Percentiles rank a stretch among this genome's conserved stretches.
Evolutionary conservation across 2,797 vertebrate species (phyloP).

Genomic region (Typhlichthys subterraneus): DNA sequence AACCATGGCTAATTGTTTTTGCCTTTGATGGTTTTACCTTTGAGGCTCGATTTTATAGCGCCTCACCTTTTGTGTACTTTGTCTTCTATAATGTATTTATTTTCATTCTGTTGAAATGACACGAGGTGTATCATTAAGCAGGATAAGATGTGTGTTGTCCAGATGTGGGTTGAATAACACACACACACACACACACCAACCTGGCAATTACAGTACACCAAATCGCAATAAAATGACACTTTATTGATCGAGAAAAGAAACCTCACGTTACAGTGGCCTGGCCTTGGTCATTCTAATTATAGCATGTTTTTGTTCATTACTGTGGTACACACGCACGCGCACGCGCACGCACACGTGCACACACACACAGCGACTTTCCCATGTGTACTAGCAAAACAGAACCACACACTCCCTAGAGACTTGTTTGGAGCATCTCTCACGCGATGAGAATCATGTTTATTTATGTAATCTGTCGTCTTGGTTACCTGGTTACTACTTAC

Average conservation of each 20-base stretch:
- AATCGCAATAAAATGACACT: conserved; percentile 60
- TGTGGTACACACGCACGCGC: conserved; percentile 13
- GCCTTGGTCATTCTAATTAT: conserved; percentile 63
- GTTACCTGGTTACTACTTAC: too few relatives aligned
- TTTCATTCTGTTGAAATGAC: background rate
- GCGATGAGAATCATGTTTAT: conserved; percentile 39
- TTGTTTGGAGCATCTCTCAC: conserved; percentile 48
- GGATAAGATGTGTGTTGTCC: too few relatives aligned
- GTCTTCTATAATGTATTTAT: background rate
- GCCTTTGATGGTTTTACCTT: background rate
- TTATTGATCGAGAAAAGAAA: conserved; percentile 32
- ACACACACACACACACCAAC: conserved; percentile 3
- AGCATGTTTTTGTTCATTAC: conserved; percentile 62
- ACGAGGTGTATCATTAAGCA: too few relatives aligned
- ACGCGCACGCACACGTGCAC: background rate
- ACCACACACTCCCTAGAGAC: conserved; percentile 31
- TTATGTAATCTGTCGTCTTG: conserved; percentile 1
- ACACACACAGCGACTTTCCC: background rate
- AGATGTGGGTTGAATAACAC: background rate
- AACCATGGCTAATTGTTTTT: background rate
- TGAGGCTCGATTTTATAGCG: background rate
- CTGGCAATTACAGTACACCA: conserved; percentile 5
- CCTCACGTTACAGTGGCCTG: conserved; percentile 42
- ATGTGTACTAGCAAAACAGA: background rate
- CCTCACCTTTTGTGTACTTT: conserved; percentile 15